Evolutionary conservation across 2,797 vertebrate species (phyloP), one percentile per base, ranked within the genome.

Genomic region (Pteronotus mesoamericanus): DNA sequence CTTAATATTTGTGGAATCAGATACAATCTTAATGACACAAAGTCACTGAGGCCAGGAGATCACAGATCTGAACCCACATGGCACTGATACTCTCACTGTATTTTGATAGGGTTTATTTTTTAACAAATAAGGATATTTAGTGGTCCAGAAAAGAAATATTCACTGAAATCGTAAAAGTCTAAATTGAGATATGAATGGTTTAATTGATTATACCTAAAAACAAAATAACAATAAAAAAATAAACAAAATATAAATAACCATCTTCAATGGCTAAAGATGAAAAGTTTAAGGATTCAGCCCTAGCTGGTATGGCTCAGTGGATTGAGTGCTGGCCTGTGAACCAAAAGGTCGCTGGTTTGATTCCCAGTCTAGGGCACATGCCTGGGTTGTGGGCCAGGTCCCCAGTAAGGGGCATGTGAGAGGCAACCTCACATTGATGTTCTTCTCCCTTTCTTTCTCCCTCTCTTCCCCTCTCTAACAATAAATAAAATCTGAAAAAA

Each of bases 111-210:
- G 6, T 14, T 59, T 66, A 82, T 92, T 84, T 94, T 64, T 57
- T 90, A 95, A 83, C 16, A 55, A 85, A 77, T 37, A 84, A 10
- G 9, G 42, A 39, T 66, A 16, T 66, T 80, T 15, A 72, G 42
- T 71, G n/a, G 42, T 91, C 34, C 15, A 95, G 61, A 78, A 93
- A 93, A 94, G 14, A 79, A 92, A 74, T n/a, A 92, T 9, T 96
- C 57, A 92, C 53, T 92, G 44, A 95, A 95, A 95, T n/a, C 51
- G n/a, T 42, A 61, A 66, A 86, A 71, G 24, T 68, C 61, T 88
- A 94, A 95, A 69, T 16, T 86, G 72, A 96, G 24, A 82, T 18
- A 86, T 83, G 92, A 95, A 91, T 68, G 19, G 44, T 78, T 93
- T 92, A 84, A 96, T 77, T 80, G 14, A 92, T 82, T 72, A 86